These are phyloP conservation scores for Oscheius myriophilus DNA, from an alignment of 2,888 invertebrate genomes.

Conservation along the genomic window DNA sequence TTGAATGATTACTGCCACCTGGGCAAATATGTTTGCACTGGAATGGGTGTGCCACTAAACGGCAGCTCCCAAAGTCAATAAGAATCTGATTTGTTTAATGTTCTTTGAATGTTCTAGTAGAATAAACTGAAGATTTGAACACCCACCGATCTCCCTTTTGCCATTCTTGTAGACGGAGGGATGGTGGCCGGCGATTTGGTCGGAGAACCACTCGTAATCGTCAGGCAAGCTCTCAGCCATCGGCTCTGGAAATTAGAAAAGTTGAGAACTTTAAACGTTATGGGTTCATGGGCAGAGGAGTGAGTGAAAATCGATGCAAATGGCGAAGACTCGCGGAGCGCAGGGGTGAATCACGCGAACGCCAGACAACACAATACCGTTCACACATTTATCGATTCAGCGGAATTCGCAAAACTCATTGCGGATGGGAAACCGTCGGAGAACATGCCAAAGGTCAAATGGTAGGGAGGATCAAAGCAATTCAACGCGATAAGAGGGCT, in stretches of 20 bases:
- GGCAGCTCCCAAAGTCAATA: neutral
- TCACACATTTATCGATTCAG: too few species aligned
- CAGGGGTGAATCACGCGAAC: too few species aligned
- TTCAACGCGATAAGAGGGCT: too few species aligned
- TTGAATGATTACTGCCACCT: constrained; percentile 20
- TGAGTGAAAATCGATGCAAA: neutral
- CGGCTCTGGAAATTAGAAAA: neutral
- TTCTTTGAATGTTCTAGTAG: too few species aligned
- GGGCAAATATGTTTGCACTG: constrained; percentile 7
- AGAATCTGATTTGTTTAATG: too few species aligned
- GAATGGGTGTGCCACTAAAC: neutral
- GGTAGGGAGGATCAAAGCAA: too few species aligned
- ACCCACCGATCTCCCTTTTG: constrained; percentile 66
- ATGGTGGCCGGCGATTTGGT: constrained; percentile 69
- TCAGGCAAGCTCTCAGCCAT: constrained; percentile 44
- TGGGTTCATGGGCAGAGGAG: constrained; percentile 5
- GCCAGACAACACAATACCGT: too few species aligned
- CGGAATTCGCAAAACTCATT: too few species aligned
- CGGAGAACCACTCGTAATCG: constrained; percentile 59
- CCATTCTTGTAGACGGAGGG: constrained; percentile 68
- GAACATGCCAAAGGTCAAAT: too few species aligned
- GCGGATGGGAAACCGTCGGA: too few species aligned
- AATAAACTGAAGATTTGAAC: neutral
- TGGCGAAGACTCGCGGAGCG: constrained; percentile 21
- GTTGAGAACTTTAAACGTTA: neutral